Evolutionary conservation across 2,797 vertebrate genomes (phyloP).

Genomic region (Chaetodon trifasciatus): DNA sequence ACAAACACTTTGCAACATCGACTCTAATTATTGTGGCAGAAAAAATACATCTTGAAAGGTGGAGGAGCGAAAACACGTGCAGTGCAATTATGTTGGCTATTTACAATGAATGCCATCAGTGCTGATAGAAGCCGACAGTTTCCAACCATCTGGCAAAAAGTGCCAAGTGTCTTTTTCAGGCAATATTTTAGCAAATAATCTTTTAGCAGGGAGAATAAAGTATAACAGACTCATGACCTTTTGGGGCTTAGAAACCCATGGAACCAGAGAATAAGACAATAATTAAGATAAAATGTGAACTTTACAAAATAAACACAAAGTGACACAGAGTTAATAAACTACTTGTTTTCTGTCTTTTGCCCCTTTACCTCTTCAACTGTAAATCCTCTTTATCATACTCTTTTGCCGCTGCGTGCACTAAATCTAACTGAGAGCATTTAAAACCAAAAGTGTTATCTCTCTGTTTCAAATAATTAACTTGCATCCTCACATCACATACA

Average conservation of each 20-base stretch:
- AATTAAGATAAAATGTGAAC: conserved; percentile 54
- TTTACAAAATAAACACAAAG: conserved; percentile 41
- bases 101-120: background rate
- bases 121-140: conserved; percentile 17
- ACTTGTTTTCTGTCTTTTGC: conserved; percentile 18
- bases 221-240: conserved; percentile 54
- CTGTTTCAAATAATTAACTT: conserved; percentile 15
- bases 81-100: conserved; percentile 14
- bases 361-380: conserved; percentile 9
- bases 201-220: conserved; percentile 36
- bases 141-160: conserved; percentile 26
- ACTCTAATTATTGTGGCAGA: conserved; percentile 23
- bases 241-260: conserved; percentile 27
- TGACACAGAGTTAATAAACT: conserved; percentile 19
- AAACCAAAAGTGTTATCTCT: conserved; percentile 4
- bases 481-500: background rate
- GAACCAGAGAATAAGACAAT: conserved; percentile 24
- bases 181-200: conserved; percentile 25
- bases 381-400: conserved; percentile 8
- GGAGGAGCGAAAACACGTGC: conserved; percentile 15
- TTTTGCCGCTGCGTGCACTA: background rate
- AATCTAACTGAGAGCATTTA: conserved; percentile 2
- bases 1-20: conserved; percentile 34
- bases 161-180: conserved; percentile 31
- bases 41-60: conserved; percentile 32